A percentile compares a stretch with the other conserved stretches of the same genome.
These are phyloP conservation scores for Urocyon cinereoargenteus DNA, from an alignment of 2,797 vertebrate genomes.

Conservation along the genomic window DNA sequence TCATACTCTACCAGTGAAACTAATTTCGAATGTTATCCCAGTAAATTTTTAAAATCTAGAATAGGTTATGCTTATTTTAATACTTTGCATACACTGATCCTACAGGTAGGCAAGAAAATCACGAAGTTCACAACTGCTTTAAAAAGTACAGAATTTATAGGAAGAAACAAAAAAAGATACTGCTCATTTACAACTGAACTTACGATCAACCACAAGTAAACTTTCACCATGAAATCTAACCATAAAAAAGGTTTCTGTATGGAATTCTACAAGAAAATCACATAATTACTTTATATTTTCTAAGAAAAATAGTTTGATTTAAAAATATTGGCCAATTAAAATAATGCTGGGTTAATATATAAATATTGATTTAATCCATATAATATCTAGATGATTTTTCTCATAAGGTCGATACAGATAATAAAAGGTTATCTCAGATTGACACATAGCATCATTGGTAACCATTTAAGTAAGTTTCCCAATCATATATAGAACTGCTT, in stretches of 20 bases:
- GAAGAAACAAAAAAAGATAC: neutral
- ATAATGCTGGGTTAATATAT: neutral
- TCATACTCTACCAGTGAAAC: neutral
- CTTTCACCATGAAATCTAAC: constrained; percentile 1
- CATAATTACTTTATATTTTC: constrained; percentile 5
- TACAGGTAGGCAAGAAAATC: constrained; percentile 15
- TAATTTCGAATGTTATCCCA: neutral
- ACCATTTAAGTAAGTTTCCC: constrained; percentile 25
- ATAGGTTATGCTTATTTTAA: neutral
- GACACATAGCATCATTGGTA: neutral
- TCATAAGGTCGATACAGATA: neutral
- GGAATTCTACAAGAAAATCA: neutral
- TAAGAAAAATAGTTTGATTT: neutral
- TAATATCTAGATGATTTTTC: neutral
- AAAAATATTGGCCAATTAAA: neutral
- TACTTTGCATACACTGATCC: neutral
- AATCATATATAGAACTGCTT: neutral
- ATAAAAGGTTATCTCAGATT: neutral
- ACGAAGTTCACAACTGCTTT: neutral
- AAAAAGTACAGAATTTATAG: neutral
- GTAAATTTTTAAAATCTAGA: neutral
- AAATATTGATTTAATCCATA: neutral
- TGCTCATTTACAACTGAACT: neutral
- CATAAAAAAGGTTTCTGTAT: neutral
- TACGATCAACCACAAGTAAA: neutral